Base-by-base conservation (phyloP, 2,888 invertebrate species). In the Harmothoe impar region DNA sequence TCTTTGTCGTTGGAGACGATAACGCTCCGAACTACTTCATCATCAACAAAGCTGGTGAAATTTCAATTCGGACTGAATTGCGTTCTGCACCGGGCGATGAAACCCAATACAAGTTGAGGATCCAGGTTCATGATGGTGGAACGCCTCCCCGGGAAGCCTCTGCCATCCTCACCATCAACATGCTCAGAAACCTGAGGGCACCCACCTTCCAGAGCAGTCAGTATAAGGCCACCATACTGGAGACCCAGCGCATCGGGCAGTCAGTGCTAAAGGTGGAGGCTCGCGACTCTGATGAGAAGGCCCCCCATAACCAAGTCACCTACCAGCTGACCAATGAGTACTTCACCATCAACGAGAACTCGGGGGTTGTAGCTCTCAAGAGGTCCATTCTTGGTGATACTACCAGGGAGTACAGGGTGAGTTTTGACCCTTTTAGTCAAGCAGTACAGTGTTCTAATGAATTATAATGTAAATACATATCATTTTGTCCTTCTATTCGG, bases 61-160 rank as follows among this genome's bases (percentile, higher is more conserved):
- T 94, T 0, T 86, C 78, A 10, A 91, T 94, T 12, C 90, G 89
- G 51, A 92, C 90, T 7, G 89, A 92, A n/a, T 77, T 94, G n/a
- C 35, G 78, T 15, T 31, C 91, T 31, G 91, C 90, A 10, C 89
- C 91, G 15, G 94, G 94, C 23, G 89, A 91, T 12, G 91, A 91
- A 89, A 91, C 90, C 0, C 43, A 90, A 25, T 94, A 94, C 90
- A 90, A 88, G 91, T 94, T 94, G 91, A 91, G 89, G 43, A 29
- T 86, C 10, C 52, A 54, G 51, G 93, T 93, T 10, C 92, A 92
- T 91, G 95, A 95, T 91, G 94, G 93, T 35, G 95, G 95, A n/a
- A 92, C 92, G 51, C 95, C 95, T 15, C 93, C 94, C 10, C 92
- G 92, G 31, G 93, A 93, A 86, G 93, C 93, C 0, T 90, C 92